Evolutionary conservation across 2,113 vertebrate genomes (phyloP).

Genomic region (Hiodon alosoides): DNA sequence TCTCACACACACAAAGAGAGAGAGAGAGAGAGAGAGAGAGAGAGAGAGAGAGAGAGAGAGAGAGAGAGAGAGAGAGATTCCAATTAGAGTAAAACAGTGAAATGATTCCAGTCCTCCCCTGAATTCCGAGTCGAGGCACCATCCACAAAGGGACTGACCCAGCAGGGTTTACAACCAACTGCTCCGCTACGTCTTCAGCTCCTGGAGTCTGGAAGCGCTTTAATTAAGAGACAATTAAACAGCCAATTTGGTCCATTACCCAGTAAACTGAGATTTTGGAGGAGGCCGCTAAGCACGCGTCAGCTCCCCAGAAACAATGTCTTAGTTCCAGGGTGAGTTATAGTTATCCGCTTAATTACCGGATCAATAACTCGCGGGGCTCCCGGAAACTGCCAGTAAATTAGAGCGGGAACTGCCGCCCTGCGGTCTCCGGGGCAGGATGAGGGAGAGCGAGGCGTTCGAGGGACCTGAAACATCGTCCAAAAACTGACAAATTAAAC

Average conservation of each 20-base stretch:
- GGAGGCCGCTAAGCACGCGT: too few relatives aligned
- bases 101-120: not conserved
- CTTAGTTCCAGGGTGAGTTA: not conserved
- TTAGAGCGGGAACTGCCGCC: not conserved
- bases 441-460: not conserved
- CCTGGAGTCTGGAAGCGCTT: not conserved
- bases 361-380: not conserved
- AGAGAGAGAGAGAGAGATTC: not conserved
- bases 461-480: not conserved
- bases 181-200: not conserved
- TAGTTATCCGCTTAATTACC: not conserved
- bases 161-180: not conserved
- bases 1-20: too few relatives aligned
- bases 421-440: not conserved
- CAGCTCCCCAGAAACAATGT: too few relatives aligned
- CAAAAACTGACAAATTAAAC: too few relatives aligned
- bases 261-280: not conserved
- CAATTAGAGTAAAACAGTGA: not conserved
- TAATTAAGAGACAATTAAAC: not conserved
- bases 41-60: not conserved
- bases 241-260: not conserved
- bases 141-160: not conserved
- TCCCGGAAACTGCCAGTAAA: not conserved
- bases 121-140: not conserved
- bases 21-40: too few relatives aligned